These are phyloP conservation scores for Machaerirhynchus nigripectus DNA, from an alignment of 2,113 vertebrate genomes.

Conservation along the genomic window DNA sequence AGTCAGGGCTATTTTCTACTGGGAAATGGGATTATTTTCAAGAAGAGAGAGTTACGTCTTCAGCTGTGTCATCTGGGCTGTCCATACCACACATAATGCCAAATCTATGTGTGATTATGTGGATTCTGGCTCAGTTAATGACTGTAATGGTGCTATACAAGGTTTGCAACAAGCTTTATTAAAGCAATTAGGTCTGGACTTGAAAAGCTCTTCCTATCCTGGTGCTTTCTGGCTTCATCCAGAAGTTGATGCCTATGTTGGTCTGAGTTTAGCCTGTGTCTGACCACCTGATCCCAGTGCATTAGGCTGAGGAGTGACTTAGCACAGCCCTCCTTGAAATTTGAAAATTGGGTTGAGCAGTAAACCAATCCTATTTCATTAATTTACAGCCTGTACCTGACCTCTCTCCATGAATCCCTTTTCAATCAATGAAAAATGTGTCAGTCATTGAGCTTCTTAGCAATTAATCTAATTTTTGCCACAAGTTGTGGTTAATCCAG, in stretches of 20 bases:
- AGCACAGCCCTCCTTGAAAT: neutral
- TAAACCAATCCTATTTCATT: neutral
- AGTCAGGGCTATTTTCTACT: neutral
- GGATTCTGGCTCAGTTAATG: neutral
- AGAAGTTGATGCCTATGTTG: neutral
- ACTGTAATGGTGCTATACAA: neutral
- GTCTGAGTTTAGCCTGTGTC: neutral
- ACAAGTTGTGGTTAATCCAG: neutral
- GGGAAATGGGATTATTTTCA: neutral
- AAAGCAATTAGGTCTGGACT: neutral
- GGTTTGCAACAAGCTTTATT: neutral
- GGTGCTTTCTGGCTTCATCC: neutral
- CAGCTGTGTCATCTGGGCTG: neutral
- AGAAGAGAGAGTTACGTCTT: neutral
- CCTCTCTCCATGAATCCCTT: neutral
- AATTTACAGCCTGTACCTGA: neutral
- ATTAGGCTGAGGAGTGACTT: neutral
- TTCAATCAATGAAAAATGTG: neutral
- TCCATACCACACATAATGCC: neutral
- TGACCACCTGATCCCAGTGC: neutral
- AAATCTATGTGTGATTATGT: rapidly evolving
- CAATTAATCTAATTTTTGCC: neutral
- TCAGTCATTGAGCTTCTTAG: neutral
- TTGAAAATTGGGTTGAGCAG: neutral
- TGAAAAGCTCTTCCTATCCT: neutral